Evolutionary conservation across 2,888 invertebrate species (phyloP), one percentile per base, ranked within the genome.

Genomic region (Loripinus fragilis): DNA sequence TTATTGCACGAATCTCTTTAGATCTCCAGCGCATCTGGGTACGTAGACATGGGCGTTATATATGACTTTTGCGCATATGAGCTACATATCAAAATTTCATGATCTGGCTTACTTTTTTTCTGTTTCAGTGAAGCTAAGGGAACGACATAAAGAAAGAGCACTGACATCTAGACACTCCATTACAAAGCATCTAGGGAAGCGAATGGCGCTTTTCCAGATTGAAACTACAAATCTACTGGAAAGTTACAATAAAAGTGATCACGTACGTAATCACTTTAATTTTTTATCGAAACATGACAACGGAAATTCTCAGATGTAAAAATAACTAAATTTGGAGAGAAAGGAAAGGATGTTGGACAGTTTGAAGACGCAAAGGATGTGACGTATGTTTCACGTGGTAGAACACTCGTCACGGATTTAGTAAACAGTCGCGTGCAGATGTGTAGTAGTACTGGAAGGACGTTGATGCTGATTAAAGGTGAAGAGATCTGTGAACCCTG

Each of bases 341-440:
- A 85, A 68, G 87, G 86, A 0, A 74, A 70, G 15, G 69, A 69
- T 7, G 66, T 71, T 7, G 86, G 86, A 0, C 76, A 85, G 28
- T 83, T 87, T n/a, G 81, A 86, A 33, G 87, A 89, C 68, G 88
- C 86, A 0, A 85, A 87, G 8, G 81, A 86, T 35, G 75, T 90
- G 1, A 69, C 76, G 8, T 74, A 76, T 33, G 23, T 87, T 0
- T 52, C 72, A 7, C 74, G 86, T 66, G 87, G 88, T 0, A 83
- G 82, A 20, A 79, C 89, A 28, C 50, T 90, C 0, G 87, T 90
- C 0, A 87, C 91, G 0, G 91, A 91, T 73, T 81, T 89, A 78
- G 78, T 91, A 30, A 89, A 88, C 76, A 88, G 85, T 68, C 81
- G 88, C 10, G 48, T 91, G 23, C 88, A 89, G 67, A 76, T 87